Evolutionary conservation across 2,797 vertebrate species (phyloP).

Genomic region (Schizothorax lantsangensis): DNA sequence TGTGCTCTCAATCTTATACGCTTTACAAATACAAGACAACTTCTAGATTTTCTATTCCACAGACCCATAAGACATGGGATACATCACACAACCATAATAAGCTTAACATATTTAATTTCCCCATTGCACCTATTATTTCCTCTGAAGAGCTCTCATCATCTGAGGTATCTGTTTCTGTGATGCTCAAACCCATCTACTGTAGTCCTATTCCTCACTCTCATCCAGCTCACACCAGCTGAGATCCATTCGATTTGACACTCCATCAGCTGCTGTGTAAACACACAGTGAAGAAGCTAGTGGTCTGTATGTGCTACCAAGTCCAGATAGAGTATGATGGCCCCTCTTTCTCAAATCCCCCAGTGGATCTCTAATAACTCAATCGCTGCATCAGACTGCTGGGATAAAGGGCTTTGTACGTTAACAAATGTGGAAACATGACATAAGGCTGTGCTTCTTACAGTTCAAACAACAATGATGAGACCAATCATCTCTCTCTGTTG

Average conservation of each 20-base stretch:
- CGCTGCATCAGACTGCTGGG: conserved; percentile 36
- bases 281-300: background rate
- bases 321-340: conserved; percentile 10
- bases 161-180: conserved; percentile 11
- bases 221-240: conserved; percentile 17
- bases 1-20: background rate
- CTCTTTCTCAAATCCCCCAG: conserved; percentile 29
- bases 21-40: conserved; percentile 3
- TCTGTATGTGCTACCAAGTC: conserved; percentile 4
- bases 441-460: conserved; percentile 47
- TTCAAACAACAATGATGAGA: conserved; percentile 35
- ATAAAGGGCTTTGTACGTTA: conserved; percentile 22
- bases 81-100: background rate
- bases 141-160: conserved; percentile 5
- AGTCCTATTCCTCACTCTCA: conserved; percentile 10
- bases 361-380: conserved; percentile 23
- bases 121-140: background rate
- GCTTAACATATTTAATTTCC: conserved; percentile 13
- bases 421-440: conserved; percentile 28
- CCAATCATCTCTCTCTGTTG: background rate
- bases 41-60: conserved; percentile 13
- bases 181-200: conserved; percentile 23
- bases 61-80: conserved; percentile 11
- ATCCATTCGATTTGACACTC: conserved; percentile 46
- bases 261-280: background rate